Base-by-base conservation (phyloP, 2,888 invertebrate species). In the Drosophila phalerata region DNA sequence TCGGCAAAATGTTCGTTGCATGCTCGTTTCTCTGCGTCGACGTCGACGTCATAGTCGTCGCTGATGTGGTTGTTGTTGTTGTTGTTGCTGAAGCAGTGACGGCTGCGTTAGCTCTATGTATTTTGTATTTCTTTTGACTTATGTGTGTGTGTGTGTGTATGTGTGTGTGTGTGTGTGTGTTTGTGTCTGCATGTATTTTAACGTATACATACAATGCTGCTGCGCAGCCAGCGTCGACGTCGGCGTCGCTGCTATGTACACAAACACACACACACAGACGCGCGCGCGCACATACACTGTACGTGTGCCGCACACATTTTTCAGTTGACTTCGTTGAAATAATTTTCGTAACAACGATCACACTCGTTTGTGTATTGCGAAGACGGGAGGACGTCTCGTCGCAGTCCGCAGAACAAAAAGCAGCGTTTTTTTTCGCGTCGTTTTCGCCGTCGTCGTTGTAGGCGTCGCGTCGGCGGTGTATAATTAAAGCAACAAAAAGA, bases 321-420 rank as follows among this genome's bases (percentile, higher is more conserved):
- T 88, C 79, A 85, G 89, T 88, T 81, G 89, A 85, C 90, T 88
- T 89, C 90, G 90, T 77, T 78, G 85, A 86, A 89, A 90, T 81
- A 84, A 81, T 90, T 88, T 90, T 90, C 85, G 89, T 86, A 88
- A 90, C 90, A 88, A 88, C 91, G 92, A 91, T 92, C 92, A 91
- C 91, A 92, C 91, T 92, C 91, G 91, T 88, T 91, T 90, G 89
- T 90, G 89, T 91, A 91, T 90, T 90, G 91, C 83, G 87, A 87
- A 88, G 91, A 91, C 90, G 90, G 86, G 77, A 89, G 89, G 90
- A 88, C 87, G 90, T 87, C 79, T 75, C 78, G 70, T 57, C 77
- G 69, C 74, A 56, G 77, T 83, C 78, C 78, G 85, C 51, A 82
- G 42, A 80, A 51, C 62, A 49, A 65, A 69, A 73, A 69, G 52